A percentile compares a stretch with the other conserved stretches of the same genome.
Conservation (phyloP, 2,888 invertebrate genomes). For the Drosophila quasianomalipes region DNA sequence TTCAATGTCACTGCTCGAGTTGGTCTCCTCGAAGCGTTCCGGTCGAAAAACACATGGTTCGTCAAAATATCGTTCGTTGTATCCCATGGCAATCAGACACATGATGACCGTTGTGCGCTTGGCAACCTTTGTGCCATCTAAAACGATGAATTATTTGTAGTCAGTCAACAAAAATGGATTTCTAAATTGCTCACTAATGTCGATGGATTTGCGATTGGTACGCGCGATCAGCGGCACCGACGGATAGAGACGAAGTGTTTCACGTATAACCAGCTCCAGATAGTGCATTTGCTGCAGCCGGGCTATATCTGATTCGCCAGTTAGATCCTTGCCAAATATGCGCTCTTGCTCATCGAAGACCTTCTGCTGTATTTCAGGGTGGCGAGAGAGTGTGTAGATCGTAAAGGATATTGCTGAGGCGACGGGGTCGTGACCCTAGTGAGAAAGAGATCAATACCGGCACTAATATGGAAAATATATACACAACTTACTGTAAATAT, state of each 20-base stretch:
- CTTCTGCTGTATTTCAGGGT: conserved; percentile 86
- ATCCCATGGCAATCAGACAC: conserved; percentile 81
- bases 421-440: conserved; percentile 87
- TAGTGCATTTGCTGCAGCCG: conserved; percentile 72
- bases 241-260: conserved; percentile 77
- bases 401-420: conserved; percentile 87
- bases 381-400: conserved; percentile 86
- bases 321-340: conserved; percentile 84
- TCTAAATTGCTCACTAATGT: conserved; percentile 72
- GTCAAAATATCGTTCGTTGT: conserved; percentile 81
- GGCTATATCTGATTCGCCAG: conserved; percentile 34
- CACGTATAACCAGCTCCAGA: conserved; percentile 77
- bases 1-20: conserved; percentile 61
- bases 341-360: conserved; percentile 85
- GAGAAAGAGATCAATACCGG: not conserved
- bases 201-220: conserved; percentile 76
- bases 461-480: not conserved
- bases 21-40: conserved; percentile 80
- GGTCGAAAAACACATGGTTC: conserved; percentile 84
- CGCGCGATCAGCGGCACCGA: conserved; percentile 81
- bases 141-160: not conserved
- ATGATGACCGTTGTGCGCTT: conserved; percentile 79
- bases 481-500: conserved; percentile 74
- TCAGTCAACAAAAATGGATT: not conserved
- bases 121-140: conserved; percentile 81